These are phyloP conservation scores for Melieria omissa DNA, from an alignment of 2,888 invertebrate genomes.

Conservation along the genomic window DNA sequence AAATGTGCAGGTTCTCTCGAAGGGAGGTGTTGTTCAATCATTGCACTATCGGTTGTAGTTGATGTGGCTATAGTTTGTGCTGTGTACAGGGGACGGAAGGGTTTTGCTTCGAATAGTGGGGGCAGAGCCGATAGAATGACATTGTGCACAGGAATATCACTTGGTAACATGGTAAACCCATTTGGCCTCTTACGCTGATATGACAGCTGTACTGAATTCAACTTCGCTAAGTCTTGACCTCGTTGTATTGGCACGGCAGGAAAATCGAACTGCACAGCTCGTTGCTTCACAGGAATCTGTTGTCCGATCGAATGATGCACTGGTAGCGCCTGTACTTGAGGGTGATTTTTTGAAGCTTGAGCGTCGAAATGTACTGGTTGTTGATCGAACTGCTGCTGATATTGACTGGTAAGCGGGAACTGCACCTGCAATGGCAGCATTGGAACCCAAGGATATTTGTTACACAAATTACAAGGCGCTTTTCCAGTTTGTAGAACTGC, in stretches of 20 bases:
- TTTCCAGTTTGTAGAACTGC: constrained; percentile 59
- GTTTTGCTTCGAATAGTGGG: constrained; percentile 73
- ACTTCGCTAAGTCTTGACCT: too few species aligned
- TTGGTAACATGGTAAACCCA: too few species aligned
- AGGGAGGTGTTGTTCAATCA: constrained; percentile 60
- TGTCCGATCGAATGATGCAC: constrained; percentile 26
- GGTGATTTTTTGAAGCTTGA: constrained; percentile 33
- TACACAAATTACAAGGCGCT: constrained; percentile 80
- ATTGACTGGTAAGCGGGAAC: constrained; percentile 33
- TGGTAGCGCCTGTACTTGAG: constrained; percentile 18
- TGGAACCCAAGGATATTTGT: constrained; percentile 85
- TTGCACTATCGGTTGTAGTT: constrained; percentile 34
- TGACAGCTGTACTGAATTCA: too few species aligned
- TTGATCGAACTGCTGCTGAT: constrained; percentile 38
- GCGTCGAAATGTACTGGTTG: constrained; percentile 36
- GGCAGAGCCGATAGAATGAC: constrained; percentile 73
- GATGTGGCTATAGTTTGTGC: constrained; percentile 28
- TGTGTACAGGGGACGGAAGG: constrained; percentile 64
- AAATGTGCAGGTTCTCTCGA: constrained; percentile 44
- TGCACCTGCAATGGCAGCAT: constrained; percentile 66
- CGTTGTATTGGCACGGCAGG: constrained; percentile 17
- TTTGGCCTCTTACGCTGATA: too few species aligned
- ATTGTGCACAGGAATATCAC: constrained; percentile 67
- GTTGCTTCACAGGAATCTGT: constrained; percentile 40
- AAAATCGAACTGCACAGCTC: constrained; percentile 49